Percentiles rank a stretch among this genome's conserved stretches.
phyloP scores from a whole-genome alignment of 1,140 invertebrate genomes.

The Colletes latitarsis region DNA sequence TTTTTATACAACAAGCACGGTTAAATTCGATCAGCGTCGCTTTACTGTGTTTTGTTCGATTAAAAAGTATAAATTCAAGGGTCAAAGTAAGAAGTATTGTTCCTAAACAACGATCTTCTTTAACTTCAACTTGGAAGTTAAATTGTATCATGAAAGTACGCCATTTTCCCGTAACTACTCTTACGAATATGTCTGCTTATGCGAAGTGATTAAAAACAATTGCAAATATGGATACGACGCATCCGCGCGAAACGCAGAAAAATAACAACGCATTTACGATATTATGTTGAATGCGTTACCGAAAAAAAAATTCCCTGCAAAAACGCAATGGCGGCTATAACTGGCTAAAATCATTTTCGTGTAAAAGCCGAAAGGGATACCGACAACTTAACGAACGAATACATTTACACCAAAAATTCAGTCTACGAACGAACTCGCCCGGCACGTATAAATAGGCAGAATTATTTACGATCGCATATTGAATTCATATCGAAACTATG shows the following conservation, averaged over 20 bases:
- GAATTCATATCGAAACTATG: slow-evolving; percentile 17
- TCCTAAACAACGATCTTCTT: too few relatives aligned
- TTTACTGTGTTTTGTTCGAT: background rate
- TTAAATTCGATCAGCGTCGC: background rate
- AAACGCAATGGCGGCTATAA: slow-evolving; percentile 2
- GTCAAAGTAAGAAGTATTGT: too few relatives aligned
- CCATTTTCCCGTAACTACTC: background rate
- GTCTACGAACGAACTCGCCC: background rate
- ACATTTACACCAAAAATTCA: slow-evolving; percentile 36
- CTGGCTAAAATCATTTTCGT: slow-evolving; percentile 19
- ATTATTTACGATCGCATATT: slow-evolving; percentile 38
- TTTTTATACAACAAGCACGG: background rate
- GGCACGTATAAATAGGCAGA: slow-evolving; percentile 3
- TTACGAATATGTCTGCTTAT: too few relatives aligned
- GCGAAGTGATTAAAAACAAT: background rate
- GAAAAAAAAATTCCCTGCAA: background rate
- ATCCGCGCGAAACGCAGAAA: background rate
- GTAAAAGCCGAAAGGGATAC: background rate
- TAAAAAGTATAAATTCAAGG: background rate
- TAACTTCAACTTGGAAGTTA: too few relatives aligned
- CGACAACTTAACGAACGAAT: slow-evolving; percentile 22
- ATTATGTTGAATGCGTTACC: background rate
- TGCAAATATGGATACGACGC: background rate
- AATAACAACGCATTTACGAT: background rate
- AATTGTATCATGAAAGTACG: too few relatives aligned